Evolutionary conservation across 2,888 invertebrate genomes (phyloP).

Genomic region (Acronicta alni): DNA sequence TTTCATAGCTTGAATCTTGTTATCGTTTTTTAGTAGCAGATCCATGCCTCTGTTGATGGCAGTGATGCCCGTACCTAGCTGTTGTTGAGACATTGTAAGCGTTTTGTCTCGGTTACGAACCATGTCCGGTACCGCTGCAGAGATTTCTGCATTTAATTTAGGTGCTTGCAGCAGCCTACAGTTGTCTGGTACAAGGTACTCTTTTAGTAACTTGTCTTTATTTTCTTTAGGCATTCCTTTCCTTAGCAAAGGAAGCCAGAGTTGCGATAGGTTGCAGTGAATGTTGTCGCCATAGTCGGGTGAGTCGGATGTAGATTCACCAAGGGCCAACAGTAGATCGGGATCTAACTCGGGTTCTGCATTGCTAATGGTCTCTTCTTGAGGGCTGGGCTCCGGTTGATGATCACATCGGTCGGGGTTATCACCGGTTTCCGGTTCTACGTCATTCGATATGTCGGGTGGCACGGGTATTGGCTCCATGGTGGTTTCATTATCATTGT

Average conservation of each 20-base stretch:
- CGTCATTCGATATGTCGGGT: too few species aligned
- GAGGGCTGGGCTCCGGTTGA: too few species aligned
- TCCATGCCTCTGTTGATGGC: neutral
- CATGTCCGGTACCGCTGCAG: constrained; percentile 3
- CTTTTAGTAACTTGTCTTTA: too few species aligned
- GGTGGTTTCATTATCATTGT: too few species aligned
- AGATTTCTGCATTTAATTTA: neutral
- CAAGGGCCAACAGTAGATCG: neutral
- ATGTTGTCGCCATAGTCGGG: neutral
- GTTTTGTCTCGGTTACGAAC: constrained; percentile 2
- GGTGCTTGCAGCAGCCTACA: too few species aligned
- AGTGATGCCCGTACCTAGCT: neutral
- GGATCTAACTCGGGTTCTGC: neutral
- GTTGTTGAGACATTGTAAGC: neutral
- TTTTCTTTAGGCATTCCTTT: constrained; percentile 3
- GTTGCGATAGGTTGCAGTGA: neutral
- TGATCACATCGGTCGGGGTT: too few species aligned
- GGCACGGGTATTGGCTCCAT: too few species aligned
- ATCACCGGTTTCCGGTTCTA: too few species aligned
- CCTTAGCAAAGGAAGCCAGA: neutral
- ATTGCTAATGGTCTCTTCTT: too few species aligned
- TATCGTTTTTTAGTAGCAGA: neutral
- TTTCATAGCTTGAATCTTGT: neutral
- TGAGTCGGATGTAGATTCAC: neutral
- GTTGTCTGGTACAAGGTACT: too few species aligned